Percentiles rank a stretch among this genome's conserved stretches.
Evolutionary conservation across 2,888 invertebrate species (phyloP).

Genomic region (Bellardia bayeri): DNA sequence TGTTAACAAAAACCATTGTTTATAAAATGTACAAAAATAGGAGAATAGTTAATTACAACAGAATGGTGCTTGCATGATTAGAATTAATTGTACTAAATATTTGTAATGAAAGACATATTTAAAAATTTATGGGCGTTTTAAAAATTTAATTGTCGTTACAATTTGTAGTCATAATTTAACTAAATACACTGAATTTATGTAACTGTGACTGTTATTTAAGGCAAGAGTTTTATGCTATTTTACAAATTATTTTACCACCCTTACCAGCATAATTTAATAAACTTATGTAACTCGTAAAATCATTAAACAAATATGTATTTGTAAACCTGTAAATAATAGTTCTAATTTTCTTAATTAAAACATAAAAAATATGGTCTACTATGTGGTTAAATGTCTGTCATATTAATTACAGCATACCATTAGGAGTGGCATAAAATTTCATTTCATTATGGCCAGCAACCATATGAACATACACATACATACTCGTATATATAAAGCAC

Average conservation of each 20-base stretch:
- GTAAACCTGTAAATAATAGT: background rate
- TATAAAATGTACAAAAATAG: background rate
- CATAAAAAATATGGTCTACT: background rate
- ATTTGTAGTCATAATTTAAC: too few relatives aligned
- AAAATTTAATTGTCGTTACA: too few relatives aligned
- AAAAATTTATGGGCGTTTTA: too few relatives aligned
- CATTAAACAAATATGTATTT: background rate
- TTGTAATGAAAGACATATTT: too few relatives aligned
- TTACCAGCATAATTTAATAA: too few relatives aligned
- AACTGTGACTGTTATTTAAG: too few relatives aligned
- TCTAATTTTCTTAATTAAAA: conserved; percentile 3
- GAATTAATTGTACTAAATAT: too few relatives aligned
- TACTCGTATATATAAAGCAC: background rate
- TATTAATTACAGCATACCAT: conserved; percentile 24
- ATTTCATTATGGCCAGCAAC: conserved; percentile 13
- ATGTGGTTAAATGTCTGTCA: background rate
- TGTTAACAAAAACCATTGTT: background rate
- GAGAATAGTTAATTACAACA: background rate
- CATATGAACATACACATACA: background rate
- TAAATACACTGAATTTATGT: too few relatives aligned
- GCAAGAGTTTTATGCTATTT: too few relatives aligned
- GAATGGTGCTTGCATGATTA: too few relatives aligned
- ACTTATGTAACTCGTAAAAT: too few relatives aligned
- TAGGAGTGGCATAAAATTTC: background rate
- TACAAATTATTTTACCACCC: too few relatives aligned